A percentile compares a stretch with the other conserved stretches of the same genome.
phyloP scores from a whole-genome alignment of 2,797 vertebrate genomes.

The Hylomyscus alleni region DNA sequence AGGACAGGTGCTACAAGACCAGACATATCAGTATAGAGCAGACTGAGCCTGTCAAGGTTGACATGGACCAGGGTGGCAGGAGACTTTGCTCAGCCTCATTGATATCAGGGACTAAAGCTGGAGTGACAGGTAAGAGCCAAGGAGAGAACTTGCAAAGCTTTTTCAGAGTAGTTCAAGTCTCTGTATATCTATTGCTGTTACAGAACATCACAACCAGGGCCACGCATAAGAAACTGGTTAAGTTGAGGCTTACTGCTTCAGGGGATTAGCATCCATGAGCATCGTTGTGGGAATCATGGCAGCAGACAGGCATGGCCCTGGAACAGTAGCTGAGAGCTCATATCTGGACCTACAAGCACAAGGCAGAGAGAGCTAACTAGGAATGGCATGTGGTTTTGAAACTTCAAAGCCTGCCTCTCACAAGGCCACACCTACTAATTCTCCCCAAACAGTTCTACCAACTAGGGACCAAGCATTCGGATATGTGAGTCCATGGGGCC shows the following conservation, averaged over 20 bases:
- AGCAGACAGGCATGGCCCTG: not conserved
- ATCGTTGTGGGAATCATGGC: too few relatives aligned
- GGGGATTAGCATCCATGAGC: not conserved
- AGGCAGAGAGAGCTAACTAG: not conserved
- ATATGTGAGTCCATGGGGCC: not conserved
- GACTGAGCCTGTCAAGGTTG: accelerated
- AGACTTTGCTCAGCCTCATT: not conserved
- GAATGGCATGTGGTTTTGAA: not conserved
- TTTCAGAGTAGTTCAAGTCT: not conserved
- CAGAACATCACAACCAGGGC: not conserved
- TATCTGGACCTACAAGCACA: not conserved
- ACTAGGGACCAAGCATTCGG: not conserved
- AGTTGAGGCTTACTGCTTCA: not conserved
- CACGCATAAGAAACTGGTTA: not conserved
- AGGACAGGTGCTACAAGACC: not conserved
- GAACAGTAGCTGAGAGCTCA: not conserved
- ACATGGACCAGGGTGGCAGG: not conserved
- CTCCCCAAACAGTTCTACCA: not conserved
- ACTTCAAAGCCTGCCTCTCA: not conserved
- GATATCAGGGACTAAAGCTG: not conserved
- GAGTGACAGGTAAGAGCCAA: not conserved
- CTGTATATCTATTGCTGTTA: not conserved
- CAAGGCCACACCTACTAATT: not conserved
- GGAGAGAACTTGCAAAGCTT: not conserved
- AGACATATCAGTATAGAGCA: not conserved